These are phyloP conservation scores for Papilio gigon DNA, from an alignment of 2,888 invertebrate genomes.

Conservation along the genomic window DNA sequence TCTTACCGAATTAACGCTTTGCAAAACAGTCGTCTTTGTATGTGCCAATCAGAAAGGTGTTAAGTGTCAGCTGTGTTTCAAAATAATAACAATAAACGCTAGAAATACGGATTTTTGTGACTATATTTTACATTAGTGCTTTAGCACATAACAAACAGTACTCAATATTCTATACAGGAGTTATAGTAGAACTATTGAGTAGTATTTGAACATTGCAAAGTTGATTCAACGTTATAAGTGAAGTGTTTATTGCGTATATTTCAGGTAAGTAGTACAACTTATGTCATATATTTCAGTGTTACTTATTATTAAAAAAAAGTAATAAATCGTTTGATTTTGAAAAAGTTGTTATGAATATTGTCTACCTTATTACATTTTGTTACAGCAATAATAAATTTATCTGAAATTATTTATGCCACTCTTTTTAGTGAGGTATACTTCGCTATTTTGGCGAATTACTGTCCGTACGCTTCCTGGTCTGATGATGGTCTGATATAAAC, in stretches of 20 bases:
- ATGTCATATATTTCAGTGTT: neutral
- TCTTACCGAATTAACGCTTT: constrained; percentile 32
- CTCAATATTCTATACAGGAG: constrained; percentile 31
- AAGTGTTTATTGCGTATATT: constrained; percentile 33
- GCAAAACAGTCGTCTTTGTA: constrained; percentile 29
- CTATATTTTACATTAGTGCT: neutral
- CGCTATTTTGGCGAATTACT: too few species aligned
- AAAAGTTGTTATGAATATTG: too few species aligned
- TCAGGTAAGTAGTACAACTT: constrained; percentile 33
- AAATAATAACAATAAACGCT: constrained; percentile 40
- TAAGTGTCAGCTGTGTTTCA: constrained; percentile 37
- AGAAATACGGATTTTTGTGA: constrained; percentile 22
- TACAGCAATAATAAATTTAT: too few species aligned
- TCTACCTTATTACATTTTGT: neutral
- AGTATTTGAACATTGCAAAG: constrained; percentile 23
- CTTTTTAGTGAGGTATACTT: too few species aligned
- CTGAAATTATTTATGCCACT: neutral
- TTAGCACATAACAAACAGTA: constrained; percentile 2
- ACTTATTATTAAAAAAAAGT: neutral
- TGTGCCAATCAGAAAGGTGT: constrained; percentile 36
- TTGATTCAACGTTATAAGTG: constrained; percentile 1
- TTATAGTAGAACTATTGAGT: constrained; percentile 31
- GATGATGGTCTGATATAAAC: too few species aligned
- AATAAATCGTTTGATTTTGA: neutral
- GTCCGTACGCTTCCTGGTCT: too few species aligned